These are phyloP conservation scores for Aphelocoma coerulescens DNA, from an alignment of 2,113 vertebrate genomes.

Conservation along the genomic window DNA sequence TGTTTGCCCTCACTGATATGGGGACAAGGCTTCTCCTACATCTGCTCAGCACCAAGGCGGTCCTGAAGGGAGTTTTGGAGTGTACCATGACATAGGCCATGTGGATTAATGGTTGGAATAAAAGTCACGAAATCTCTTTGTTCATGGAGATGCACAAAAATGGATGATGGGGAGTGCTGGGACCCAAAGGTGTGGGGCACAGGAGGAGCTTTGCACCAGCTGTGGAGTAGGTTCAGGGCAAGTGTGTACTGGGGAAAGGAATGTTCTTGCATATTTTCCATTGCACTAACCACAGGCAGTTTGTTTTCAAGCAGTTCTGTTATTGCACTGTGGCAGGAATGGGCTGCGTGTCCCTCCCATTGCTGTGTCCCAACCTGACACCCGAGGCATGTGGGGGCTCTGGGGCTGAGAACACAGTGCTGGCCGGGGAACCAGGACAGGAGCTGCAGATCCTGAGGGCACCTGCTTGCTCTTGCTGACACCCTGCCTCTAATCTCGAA, in stretches of 20 bases:
- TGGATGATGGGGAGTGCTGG: background rate
- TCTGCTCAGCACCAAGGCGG: background rate
- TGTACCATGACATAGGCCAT: fast-evolving
- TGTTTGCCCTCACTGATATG: background rate
- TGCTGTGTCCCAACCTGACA: background rate
- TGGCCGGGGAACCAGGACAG: background rate
- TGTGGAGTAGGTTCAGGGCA: background rate
- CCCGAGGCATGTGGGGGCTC: fast-evolving
- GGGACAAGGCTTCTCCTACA: background rate
- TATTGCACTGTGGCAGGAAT: background rate
- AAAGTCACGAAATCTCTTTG: fast-evolving
- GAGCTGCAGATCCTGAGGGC: background rate
- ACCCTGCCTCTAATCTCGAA: background rate
- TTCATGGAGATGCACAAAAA: fast-evolving
- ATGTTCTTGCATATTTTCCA: background rate
- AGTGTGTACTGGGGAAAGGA: background rate
- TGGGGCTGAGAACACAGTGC: background rate
- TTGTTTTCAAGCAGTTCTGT: background rate
- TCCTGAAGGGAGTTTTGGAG: background rate
- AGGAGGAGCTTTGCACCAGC: background rate
- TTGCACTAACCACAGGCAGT: slow-evolving; percentile 14
- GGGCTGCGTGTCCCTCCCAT: background rate
- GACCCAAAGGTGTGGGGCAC: fast-evolving
- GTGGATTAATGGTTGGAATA: background rate
- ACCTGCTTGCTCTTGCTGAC: background rate